These are phyloP conservation scores for Arbacia lixula DNA, from an alignment of 53 echinoderm and acorn worm genomes.

Conservation along the genomic window DNA sequence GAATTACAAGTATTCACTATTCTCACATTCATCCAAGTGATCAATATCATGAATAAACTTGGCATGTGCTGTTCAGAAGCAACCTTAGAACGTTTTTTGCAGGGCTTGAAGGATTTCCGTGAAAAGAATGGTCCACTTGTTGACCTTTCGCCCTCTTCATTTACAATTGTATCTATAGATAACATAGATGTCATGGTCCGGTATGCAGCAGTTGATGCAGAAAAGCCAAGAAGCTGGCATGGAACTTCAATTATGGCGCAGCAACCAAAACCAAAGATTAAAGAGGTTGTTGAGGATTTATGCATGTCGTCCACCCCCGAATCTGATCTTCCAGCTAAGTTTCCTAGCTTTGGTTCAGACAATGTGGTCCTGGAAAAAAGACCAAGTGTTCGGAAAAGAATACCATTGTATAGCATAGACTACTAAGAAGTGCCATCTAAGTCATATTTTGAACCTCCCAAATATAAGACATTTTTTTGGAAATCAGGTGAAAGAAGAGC, in stretches of 20 bases:
- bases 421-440: background rate
- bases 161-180: too few relatives aligned
- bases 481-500: background rate
- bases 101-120: too few relatives aligned
- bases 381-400: background rate
- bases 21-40: too few relatives aligned
- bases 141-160: too few relatives aligned
- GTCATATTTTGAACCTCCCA: background rate
- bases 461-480: background rate
- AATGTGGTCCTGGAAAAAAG: background rate
- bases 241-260: conserved; percentile 45
- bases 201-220: conserved; percentile 44
- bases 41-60: too few relatives aligned
- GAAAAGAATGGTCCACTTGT: too few relatives aligned
- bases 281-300: background rate
- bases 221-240: conserved; percentile 63
- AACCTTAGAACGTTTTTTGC: too few relatives aligned
- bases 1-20: too few relatives aligned
- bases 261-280: conserved; percentile 43
- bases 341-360: background rate
- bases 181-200: conserved; percentile 56
- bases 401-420: background rate
- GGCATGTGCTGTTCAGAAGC: too few relatives aligned
- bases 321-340: background rate
- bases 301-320: background rate